Evolutionary conservation across 2,113 vertebrate genomes (phyloP), one percentile per base, ranked within the genome.

Genomic region (Perca fluviatilis): DNA sequence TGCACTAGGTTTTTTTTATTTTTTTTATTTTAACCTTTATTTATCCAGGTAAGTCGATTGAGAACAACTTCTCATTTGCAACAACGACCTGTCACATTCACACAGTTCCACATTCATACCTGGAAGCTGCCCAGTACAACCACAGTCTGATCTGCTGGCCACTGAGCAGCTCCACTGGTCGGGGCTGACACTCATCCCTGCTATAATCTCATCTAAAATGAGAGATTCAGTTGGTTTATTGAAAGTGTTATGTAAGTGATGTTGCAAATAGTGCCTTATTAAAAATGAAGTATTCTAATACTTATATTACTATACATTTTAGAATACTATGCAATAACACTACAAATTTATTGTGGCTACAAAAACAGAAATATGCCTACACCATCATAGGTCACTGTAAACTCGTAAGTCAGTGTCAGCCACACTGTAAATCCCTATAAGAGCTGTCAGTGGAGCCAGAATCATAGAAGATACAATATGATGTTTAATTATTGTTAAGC

Each of bases 401-500:
- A 62, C 9, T 19, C 7, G 0, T 46, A 18, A 74, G 30, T 63
- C 43, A 61, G 43, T 15, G 30, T 25, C 56, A 62, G 30, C 2
- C 27, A 19, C 16, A 27, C 49, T 61, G 7, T n/a, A 30, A 54
- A 13, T 50, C 66, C 33, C 3, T 43, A 23, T 23, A 25, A 33
- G 21, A 69, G n/a, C 13, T 36, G 14, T 47, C 46, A 56, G 47
- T 5, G 18, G 27, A 82, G 13, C 13, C 23, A 40, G 18, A 64
- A 53, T 56, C 27, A 69, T 53, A 36, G 27, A 12, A 58, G 6
- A 74, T 40, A 40, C 36, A 40, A 40, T 64, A n/a, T 64, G 21
- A 43, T 36, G n/a, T 74, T 80, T 57, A 49, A 69, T 74, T 77
- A 63, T 33, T 36, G 46, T 33, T 60, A 47, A 65, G 71, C 58